A percentile compares a stretch with the other conserved stretches of the same genome.
These are phyloP conservation scores for Hydriomena furcata DNA, from an alignment of 2,888 invertebrate genomes.

Conservation along the genomic window DNA sequence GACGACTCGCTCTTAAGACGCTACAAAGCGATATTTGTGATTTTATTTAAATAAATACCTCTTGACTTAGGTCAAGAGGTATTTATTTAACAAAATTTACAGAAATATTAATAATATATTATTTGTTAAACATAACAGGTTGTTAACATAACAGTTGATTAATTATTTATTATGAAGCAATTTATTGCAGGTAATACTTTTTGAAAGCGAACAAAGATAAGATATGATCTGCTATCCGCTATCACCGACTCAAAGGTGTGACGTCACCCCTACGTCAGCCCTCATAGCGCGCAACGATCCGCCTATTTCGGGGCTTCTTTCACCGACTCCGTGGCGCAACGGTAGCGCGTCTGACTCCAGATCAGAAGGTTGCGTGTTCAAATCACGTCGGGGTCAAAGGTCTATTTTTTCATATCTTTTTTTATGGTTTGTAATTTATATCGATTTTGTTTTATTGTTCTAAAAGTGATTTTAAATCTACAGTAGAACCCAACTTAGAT, in stretches of 20 bases:
- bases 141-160: too few relatives aligned
- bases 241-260: conserved; percentile 6
- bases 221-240: background rate
- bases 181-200: too few relatives aligned
- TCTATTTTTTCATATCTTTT: conserved; percentile 6
- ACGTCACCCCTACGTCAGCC: conserved; percentile 24
- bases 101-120: background rate
- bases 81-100: too few relatives aligned
- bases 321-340: conserved; percentile 94
- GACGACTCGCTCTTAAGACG: too few relatives aligned
- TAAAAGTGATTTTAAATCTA: too few relatives aligned
- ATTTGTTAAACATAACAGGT: background rate
- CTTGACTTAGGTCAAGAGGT: too few relatives aligned
- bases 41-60: too few relatives aligned
- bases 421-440: conserved; percentile 1
- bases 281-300: conserved; percentile 4
- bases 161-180: too few relatives aligned
- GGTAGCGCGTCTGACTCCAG: conserved; percentile 99
- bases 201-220: too few relatives aligned
- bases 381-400: conserved; percentile 96
- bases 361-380: conserved; percentile 99
- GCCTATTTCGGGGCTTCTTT: conserved; percentile 28
- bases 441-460: too few relatives aligned
- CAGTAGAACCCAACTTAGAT: too few relatives aligned
- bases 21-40: too few relatives aligned